These are phyloP conservation scores for Pseudorasbora parva DNA, from an alignment of 2,113 vertebrate genomes.

Conservation along the genomic window DNA sequence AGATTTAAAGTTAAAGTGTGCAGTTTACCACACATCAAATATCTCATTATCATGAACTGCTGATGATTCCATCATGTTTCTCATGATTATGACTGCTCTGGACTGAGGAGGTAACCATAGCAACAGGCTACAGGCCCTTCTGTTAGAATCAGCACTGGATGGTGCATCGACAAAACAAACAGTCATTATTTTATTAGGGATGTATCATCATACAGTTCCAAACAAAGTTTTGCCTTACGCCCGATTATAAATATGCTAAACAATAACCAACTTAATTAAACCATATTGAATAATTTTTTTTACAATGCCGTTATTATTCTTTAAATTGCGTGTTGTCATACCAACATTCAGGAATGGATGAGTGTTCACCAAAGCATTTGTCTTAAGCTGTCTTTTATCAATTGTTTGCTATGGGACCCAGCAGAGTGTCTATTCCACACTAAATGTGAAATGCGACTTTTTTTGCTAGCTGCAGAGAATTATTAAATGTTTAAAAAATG, in stretches of 20 bases:
- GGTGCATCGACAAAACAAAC: neutral
- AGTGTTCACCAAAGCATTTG: neutral
- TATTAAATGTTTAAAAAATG: too few species aligned
- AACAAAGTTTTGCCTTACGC: neutral
- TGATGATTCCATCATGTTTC: too few species aligned
- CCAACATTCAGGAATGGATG: neutral
- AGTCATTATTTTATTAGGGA: neutral
- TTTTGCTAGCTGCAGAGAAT: neutral
- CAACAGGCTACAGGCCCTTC: neutral
- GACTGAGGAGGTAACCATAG: constrained; percentile 20
- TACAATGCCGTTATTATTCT: too few species aligned
- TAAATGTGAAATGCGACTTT: neutral
- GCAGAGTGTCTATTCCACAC: neutral
- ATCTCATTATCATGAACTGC: neutral
- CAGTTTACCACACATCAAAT: neutral
- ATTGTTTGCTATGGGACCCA: neutral
- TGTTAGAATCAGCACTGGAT: neutral
- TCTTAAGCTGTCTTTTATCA: neutral
- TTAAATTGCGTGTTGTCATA: neutral
- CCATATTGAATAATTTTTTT: too few species aligned
- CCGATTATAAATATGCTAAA: neutral
- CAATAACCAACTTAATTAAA: neutral
- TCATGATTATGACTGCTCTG: neutral
- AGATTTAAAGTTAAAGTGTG: neutral
- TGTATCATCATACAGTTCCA: neutral